Percentiles rank a stretch among this genome's conserved stretches.
These are phyloP conservation scores for Cryptophagus acutangulus DNA, from an alignment of 2,888 invertebrate genomes.

Conservation along the genomic window DNA sequence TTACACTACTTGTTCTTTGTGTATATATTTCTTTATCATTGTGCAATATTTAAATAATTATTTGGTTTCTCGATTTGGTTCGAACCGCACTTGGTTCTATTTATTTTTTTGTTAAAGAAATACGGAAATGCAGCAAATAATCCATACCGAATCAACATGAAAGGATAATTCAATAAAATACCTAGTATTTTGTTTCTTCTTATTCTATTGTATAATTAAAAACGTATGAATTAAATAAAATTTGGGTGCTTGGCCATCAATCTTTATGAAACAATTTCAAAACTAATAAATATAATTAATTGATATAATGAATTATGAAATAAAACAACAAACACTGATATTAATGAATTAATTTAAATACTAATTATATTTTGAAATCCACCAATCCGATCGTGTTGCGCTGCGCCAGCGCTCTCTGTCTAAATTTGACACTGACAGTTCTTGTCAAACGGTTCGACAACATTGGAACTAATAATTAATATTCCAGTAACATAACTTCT, in stretches of 20 bases:
- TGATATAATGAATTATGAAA: constrained; percentile 38
- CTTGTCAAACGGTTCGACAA: too few species aligned
- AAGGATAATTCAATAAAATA: constrained; percentile 18
- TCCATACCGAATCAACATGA: constrained; percentile 18
- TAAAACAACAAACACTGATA: constrained; percentile 27
- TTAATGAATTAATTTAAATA: too few species aligned
- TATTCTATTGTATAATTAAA: too few species aligned
- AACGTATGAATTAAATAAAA: constrained; percentile 25
- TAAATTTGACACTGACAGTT: too few species aligned
- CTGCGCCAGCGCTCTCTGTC: too few species aligned
- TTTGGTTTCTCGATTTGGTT: not conserved
- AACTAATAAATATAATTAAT: constrained; percentile 38
- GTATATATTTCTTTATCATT: not conserved
- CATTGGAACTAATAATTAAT: too few species aligned
- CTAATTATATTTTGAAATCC: too few species aligned
- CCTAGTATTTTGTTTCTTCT: constrained; percentile 30
- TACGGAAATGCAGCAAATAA: not conserved
- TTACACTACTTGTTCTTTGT: not conserved
- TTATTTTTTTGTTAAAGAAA: too few species aligned
- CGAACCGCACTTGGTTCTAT: not conserved
- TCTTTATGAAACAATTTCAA: constrained; percentile 28
- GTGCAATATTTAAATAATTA: not conserved
- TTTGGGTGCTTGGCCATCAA: constrained; percentile 36
- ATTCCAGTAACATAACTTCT: too few species aligned
- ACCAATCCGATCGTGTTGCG: too few species aligned